Conservation (phyloP, 2,888 invertebrate species). For the Mimumesa dahlbomi region DNA sequence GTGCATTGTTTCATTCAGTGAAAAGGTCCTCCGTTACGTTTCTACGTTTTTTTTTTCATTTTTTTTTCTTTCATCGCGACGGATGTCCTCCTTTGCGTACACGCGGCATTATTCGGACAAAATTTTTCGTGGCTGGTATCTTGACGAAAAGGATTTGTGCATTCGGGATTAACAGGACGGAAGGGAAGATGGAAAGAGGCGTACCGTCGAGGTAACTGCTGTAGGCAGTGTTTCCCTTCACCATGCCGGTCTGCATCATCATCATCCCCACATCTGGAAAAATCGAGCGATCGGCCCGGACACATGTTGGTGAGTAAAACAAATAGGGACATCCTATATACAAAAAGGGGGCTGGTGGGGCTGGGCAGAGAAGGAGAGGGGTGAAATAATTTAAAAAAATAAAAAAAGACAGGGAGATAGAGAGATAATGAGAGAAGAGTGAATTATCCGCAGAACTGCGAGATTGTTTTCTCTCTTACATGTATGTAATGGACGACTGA, state of each 20-base stretch:
- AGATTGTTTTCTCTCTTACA: too few relatives aligned
- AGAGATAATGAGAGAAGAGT: too few relatives aligned
- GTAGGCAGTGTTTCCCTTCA: constrained; percentile 92
- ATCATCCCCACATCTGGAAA: constrained; percentile 98
- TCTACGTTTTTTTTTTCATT: too few relatives aligned
- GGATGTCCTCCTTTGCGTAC: not conserved
- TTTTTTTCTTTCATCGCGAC: not conserved
- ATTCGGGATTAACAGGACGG: constrained; percentile 47
- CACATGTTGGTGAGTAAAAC: constrained; percentile 55
- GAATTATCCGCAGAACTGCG: too few relatives aligned
- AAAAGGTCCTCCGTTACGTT: too few relatives aligned
- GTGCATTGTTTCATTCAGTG: too few relatives aligned
- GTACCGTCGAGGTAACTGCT: constrained; percentile 91
- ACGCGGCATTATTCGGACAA: constrained; percentile 50
- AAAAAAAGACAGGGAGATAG: too few relatives aligned
- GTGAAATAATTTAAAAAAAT: constrained; percentile 5
- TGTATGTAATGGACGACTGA: too few relatives aligned
- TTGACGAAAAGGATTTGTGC: constrained; percentile 39
- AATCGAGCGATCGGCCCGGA: constrained; percentile 78
- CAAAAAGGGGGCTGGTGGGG: constrained; percentile 9
- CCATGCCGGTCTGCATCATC: constrained; percentile 98
- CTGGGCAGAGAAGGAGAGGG: too few relatives aligned
- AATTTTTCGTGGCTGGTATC: constrained; percentile 17
- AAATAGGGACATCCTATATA: constrained; percentile 20
- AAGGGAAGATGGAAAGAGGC: constrained; percentile 80